A percentile compares a stretch with the other conserved stretches of the same genome.
Evolutionary conservation across 2,888 invertebrate genomes (phyloP).

Genomic region (Latrodectus elegans): DNA sequence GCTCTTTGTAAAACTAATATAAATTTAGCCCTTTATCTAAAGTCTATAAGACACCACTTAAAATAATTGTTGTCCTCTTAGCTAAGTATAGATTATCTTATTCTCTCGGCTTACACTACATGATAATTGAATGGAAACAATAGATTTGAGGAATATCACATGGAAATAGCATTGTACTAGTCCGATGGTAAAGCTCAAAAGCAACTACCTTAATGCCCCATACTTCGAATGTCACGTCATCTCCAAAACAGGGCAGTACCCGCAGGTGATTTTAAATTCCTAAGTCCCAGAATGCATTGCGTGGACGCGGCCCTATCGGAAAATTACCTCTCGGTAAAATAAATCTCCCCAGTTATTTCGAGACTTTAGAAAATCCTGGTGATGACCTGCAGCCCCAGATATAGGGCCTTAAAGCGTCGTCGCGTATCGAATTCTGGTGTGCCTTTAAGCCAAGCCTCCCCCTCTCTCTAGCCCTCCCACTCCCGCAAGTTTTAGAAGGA

Average conservation of each 20-base stretch:
- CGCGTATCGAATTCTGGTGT: neutral
- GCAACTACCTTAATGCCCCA: no score
- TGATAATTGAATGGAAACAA: no score
- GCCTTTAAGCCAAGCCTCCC: neutral
- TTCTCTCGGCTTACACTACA: no score
- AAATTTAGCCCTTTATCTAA: no score
- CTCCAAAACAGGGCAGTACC: neutral
- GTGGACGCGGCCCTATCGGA: neutral
- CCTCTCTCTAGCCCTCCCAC: neutral
- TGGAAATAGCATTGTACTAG: no score
- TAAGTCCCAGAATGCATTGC: neutral
- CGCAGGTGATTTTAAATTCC: constrained; percentile 1
- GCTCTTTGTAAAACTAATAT: no score
- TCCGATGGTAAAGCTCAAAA: no score
- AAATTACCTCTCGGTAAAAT: neutral
- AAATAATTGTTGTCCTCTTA: no score
- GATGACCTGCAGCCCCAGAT: neutral
- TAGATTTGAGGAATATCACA: no score
- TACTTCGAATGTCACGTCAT: neutral
- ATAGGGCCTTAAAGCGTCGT: neutral
- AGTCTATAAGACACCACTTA: no score
- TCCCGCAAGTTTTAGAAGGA: no score
- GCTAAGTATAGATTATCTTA: no score
- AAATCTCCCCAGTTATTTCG: neutral
- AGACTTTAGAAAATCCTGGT: neutral